Conservation (phyloP, 2,888 invertebrate genomes). For the Megastigmus dorsalis region DNA sequence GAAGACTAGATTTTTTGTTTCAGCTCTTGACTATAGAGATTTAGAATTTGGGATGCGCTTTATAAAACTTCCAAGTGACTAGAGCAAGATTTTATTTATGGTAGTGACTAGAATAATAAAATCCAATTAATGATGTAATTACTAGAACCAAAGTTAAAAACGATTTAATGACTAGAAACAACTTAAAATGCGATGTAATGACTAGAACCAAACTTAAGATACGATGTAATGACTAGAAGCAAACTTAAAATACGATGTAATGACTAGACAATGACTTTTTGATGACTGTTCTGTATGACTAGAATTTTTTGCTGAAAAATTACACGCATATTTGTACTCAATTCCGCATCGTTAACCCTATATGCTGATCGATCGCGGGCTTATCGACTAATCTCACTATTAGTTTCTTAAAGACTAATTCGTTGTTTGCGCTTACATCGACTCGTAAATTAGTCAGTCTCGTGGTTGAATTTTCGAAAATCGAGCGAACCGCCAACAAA, state of each 20-base stretch:
- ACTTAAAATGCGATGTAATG: too few relatives aligned
- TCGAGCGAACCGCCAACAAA: conserved; percentile 47
- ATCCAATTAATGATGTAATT: too few relatives aligned
- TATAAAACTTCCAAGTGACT: conserved; percentile 29
- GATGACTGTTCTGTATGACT: too few relatives aligned
- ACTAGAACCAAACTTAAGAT: conserved; percentile 26
- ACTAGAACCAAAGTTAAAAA: too few relatives aligned
- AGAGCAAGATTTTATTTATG: conserved; percentile 19
- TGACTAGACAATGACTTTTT: conserved; percentile 36
- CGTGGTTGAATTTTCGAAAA: conserved; percentile 32
- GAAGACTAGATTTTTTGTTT: conserved; percentile 51
- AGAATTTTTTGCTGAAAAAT: too few relatives aligned
- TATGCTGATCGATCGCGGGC: conserved; percentile 5
- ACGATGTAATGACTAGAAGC: conserved; percentile 34
- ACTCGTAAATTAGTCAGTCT: conserved; percentile 40
- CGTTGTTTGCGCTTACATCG: conserved; percentile 31
- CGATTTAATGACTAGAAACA: conserved; percentile 43
- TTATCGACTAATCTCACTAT: conserved; percentile 60
- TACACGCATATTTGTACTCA: too few relatives aligned
- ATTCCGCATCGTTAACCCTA: too few relatives aligned
- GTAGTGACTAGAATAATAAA: conserved; percentile 44
- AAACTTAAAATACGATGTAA: too few relatives aligned
- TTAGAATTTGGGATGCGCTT: conserved; percentile 26
- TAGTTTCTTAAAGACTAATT: conserved; percentile 48
- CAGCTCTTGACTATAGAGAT: conserved; percentile 48